These are phyloP conservation scores for Troides helena DNA, from an alignment of 2,888 invertebrate genomes.

Conservation along the genomic window DNA sequence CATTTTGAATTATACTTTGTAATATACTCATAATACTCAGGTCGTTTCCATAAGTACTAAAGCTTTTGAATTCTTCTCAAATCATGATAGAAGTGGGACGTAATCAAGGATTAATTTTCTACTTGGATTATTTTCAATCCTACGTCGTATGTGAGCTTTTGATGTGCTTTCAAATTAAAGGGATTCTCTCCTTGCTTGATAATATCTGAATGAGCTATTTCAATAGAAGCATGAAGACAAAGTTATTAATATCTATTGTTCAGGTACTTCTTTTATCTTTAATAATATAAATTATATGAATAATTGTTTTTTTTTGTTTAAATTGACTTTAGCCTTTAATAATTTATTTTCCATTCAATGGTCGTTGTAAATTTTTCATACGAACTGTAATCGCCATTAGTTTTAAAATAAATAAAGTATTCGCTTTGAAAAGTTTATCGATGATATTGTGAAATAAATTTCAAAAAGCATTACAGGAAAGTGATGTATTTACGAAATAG, in stretches of 20 bases:
- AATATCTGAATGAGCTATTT: constrained; percentile 47
- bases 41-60: constrained; percentile 39
- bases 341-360: too few species aligned
- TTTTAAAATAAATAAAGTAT: constrained; percentile 6
- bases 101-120: constrained; percentile 80
- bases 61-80: constrained; percentile 49
- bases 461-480: constrained; percentile 17
- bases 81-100: constrained; percentile 60
- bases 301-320: neutral
- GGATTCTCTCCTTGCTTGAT: constrained; percentile 53
- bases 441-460: constrained; percentile 15
- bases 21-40: neutral
- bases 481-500: constrained; percentile 26
- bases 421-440: constrained; percentile 15
- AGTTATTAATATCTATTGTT: neutral
- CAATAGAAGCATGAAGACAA: constrained; percentile 29
- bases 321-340: too few species aligned
- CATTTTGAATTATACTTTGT: neutral
- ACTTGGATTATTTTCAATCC: constrained; percentile 79
- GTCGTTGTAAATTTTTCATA: too few species aligned
- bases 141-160: constrained; percentile 67
- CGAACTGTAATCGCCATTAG: neutral
- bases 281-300: neutral
- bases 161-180: constrained; percentile 69
- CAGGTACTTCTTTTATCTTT: neutral